Base-by-base conservation (phyloP, 2,113 vertebrate genomes). In the Montifringilla adamsi region DNA sequence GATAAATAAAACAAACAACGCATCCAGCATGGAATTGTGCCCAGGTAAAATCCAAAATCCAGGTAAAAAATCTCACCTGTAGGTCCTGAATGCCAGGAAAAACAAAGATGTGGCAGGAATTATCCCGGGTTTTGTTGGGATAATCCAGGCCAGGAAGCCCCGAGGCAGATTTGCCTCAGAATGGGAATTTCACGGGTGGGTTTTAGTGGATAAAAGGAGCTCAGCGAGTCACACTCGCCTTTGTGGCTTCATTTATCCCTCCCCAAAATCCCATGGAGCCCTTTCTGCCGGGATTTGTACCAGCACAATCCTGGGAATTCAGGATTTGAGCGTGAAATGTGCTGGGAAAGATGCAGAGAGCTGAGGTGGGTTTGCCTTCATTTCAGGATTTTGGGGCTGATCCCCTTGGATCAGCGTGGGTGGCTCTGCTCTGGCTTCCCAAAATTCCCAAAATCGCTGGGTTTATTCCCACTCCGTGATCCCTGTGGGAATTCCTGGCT, bases 1-100 rank as follows among this genome's bases (percentile, higher is more conserved):
- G 14, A 30, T 58, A 5, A 60, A 10, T 33, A 13, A 46, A 55
- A 37, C 15, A 6, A 26, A 33, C 5, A 0, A 3, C 0, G 0
- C 1, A 0, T 17, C 21, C 50, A 23, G 12, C 23, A 23, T 0
- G 2, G 39, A 46, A 13, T 8, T 22, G 1, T 4, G 9, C 15
- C 13, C 6, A 17, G 41, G 17, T 31, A 28, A 73, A 87, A 74
- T 5, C 23, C 26, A 10, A 84, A n/a, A 31, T 58, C 28, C 27
- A 22, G 33, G n/a, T 26, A 15, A 17, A 46, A 43, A 49, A 27
- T 4, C 17, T 62, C 56, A 15, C 9, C 43, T 58, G 8, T 28
- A 5, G 15, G 12, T 59, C n/a, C 27, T 28, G 26, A 3, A 20
- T 64, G 15, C 72, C 64, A 44, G 21, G n/a, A 30, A 78, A 62